Evolutionary conservation across 2,888 invertebrate species (phyloP), one percentile per base, ranked within the genome.

Genomic region (Marasmarcha lunaedactyla): DNA sequence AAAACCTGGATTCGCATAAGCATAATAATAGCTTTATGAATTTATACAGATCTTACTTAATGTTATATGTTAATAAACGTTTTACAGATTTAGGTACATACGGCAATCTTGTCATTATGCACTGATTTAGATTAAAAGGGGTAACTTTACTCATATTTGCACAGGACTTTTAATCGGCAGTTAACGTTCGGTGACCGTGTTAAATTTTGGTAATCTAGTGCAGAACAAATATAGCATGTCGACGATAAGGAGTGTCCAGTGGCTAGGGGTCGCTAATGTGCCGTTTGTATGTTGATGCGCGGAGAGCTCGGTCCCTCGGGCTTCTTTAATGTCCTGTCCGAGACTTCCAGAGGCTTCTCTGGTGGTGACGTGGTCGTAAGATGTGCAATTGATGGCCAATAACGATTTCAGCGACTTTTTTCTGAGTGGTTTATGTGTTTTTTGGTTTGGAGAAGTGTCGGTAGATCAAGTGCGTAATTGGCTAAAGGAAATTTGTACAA

Each of bases 281-380:
- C 83, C 74, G 83, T 83, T 83, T 83, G 71, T 83, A 83, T 83
- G 83, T 60, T 78, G 79, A 81, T 81, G 76, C 52, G 52, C 54
- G 49, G 36, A 40, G 43, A 46, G 30, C 43, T 48, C 46, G 46
- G 51, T 57, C 55, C 55, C 43, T 43, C 57, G 55, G 37, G 46
- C 48, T 50, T 54, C 44, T 47, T 50, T 60, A 59, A 67, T 60
- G 60, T 60, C 52, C 59, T 57, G 47, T 42, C 47, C 43, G 52
- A 47, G 45, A 49, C 42, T 42, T 48, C 42, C 44, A 40, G 35
- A 34, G 14, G 35, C 27, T n/a, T n/a, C n/a, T 30, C 49, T 46
- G 46, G 42, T 37, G 41, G 38, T 48, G 49, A 46, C 48, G 42
- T 27, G 39, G 10, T 41, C 42, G 36, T 42, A 37, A 37, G 36